Conservation (phyloP, 2,888 invertebrate species). For the Rhamnusium bicolor region DNA sequence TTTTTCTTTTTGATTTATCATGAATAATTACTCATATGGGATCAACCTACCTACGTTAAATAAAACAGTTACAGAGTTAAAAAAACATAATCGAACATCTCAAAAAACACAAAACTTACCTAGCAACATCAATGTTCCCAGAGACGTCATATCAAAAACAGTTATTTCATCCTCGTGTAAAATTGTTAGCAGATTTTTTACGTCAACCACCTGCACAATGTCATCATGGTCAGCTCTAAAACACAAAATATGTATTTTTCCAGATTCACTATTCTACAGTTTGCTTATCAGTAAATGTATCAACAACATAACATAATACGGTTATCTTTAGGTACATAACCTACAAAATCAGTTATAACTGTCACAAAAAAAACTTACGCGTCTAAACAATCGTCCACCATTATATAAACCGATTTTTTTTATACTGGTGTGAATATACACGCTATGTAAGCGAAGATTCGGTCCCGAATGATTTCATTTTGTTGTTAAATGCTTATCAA, state of each 20-base stretch:
- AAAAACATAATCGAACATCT: background rate
- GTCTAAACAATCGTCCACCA: background rate
- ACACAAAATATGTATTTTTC: slow-evolving; percentile 10
- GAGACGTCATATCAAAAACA: slow-evolving; percentile 62
- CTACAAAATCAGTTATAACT: background rate
- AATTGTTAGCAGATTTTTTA: slow-evolving; percentile 58
- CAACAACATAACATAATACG: no score
- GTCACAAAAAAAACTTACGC: slow-evolving; percentile 14
- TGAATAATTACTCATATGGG: no score
- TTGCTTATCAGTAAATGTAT: no score
- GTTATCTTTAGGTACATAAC: background rate
- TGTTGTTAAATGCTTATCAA: background rate
- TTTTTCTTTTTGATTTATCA: no score
- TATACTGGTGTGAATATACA: no score
- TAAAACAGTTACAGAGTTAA: no score
- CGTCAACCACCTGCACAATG: slow-evolving; percentile 59
- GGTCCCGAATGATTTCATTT: background rate
- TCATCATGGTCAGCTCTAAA: slow-evolving; percentile 45
- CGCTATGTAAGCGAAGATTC: no score
- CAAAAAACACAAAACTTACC: slow-evolving; percentile 60
- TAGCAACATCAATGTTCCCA: slow-evolving; percentile 62
- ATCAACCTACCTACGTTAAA: no score
- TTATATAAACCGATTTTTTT: background rate
- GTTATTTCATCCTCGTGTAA: slow-evolving; percentile 61
- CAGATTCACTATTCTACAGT: no score